These are phyloP conservation scores for Olivierus martensii DNA, from an alignment of 1,140 invertebrate species.

Conservation along the genomic window DNA sequence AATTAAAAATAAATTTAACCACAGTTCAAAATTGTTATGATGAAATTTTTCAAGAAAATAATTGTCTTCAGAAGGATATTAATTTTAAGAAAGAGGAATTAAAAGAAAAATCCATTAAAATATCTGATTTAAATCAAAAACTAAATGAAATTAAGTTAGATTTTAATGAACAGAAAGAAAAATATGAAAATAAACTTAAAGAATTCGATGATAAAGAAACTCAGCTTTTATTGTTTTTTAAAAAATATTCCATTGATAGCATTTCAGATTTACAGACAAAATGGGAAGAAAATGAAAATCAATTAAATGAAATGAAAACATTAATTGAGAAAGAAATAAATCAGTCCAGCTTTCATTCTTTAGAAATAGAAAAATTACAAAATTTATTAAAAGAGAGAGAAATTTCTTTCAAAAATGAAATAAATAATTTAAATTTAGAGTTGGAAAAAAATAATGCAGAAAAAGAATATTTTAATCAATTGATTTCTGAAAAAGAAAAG, in stretches of 20 bases:
- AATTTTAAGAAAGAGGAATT: background rate
- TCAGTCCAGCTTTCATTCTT: background rate
- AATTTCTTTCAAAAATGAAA: background rate
- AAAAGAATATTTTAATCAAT: background rate
- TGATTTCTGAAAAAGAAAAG: slow-evolving; percentile 2
- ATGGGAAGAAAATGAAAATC: background rate
- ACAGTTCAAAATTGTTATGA: slow-evolving; percentile 33
- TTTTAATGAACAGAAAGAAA: background rate
- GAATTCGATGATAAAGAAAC: background rate
- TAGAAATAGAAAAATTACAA: background rate
- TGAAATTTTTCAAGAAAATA: slow-evolving; percentile 35
- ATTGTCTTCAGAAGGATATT: background rate
- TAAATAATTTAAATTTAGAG: background rate
- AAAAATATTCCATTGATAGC: background rate
- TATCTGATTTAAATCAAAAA: too few species aligned
- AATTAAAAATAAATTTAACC: slow-evolving; percentile 29
- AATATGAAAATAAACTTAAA: background rate
- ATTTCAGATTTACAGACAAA: background rate
- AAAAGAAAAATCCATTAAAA: background rate
- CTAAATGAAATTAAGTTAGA: background rate
- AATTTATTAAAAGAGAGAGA: too few species aligned
- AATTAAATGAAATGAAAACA: slow-evolving; percentile 1
- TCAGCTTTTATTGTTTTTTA: background rate
- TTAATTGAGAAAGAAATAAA: background rate
- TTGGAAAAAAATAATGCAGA: background rate